phyloP scores from a whole-genome alignment of 2,888 invertebrate genomes.

The Dicycla oo region DNA sequence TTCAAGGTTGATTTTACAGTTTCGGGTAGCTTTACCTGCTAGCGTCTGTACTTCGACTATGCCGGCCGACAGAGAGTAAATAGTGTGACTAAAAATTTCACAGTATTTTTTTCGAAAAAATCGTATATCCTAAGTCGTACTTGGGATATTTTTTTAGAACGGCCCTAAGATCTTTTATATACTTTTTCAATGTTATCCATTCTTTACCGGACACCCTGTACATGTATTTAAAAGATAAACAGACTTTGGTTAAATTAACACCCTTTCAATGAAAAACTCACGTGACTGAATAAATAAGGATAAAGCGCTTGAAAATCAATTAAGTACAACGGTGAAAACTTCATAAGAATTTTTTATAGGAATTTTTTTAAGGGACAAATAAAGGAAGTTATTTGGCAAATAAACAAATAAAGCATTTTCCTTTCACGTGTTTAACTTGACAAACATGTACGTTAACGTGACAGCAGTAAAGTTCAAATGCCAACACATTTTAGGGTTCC shows the following conservation, averaged over 20 bases:
- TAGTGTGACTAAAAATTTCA: too few species aligned
- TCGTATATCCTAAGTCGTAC: too few species aligned
- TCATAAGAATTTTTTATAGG: neutral
- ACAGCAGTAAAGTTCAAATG: constrained; percentile 44
- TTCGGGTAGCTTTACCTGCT: too few species aligned
- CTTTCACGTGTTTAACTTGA: constrained; percentile 30
- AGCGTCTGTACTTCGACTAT: too few species aligned
- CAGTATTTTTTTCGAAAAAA: too few species aligned
- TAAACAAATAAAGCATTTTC: constrained; percentile 43
- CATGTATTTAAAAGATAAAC: neutral
- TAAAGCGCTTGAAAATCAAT: neutral
- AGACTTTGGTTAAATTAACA: constrained; percentile 9
- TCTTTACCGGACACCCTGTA: too few species aligned
- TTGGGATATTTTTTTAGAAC: too few species aligned
- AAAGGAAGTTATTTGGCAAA: constrained; percentile 24
- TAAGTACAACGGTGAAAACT: neutral
- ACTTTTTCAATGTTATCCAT: too few species aligned
- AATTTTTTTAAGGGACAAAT: neutral
- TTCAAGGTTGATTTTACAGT: too few species aligned
- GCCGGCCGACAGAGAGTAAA: too few species aligned
- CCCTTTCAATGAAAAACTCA: constrained; percentile 15
- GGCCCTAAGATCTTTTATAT: too few species aligned
- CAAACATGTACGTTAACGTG: constrained; percentile 40
- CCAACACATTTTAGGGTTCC: constrained; percentile 38
- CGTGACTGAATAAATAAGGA: constrained; percentile 6